Percentiles rank a stretch among this genome's conserved stretches.
Conservation (phyloP, 2,797 vertebrate species). For the Borostomias antarcticus region DNA sequence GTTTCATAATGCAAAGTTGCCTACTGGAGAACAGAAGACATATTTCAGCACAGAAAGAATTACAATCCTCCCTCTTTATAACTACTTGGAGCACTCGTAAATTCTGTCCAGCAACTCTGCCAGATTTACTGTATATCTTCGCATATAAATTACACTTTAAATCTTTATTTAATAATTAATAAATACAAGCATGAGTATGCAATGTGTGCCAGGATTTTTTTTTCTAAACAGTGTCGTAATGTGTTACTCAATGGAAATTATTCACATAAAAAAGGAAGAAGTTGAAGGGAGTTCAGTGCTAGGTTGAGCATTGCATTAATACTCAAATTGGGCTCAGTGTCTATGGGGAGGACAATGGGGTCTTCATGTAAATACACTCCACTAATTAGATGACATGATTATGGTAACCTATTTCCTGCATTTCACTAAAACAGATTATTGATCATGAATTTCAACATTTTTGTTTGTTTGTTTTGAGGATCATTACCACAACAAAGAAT, state of each 20-base stretch:
- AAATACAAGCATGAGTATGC: not conserved
- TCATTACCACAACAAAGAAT: conserved; percentile 67
- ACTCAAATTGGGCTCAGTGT: too few relatives aligned
- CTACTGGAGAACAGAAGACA: conserved; percentile 10
- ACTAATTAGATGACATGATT: not conserved
- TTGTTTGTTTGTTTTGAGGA: conserved; percentile 59
- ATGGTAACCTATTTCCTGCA: not conserved
- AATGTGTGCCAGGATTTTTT: not conserved
- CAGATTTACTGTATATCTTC: conserved; percentile 8
- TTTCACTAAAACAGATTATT: conserved; percentile 43
- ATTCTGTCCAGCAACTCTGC: not conserved
- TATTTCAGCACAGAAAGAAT: conserved; percentile 12
- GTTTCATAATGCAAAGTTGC: conserved; percentile 25
- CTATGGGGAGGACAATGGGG: not conserved
- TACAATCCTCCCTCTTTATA: not conserved
- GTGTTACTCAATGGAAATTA: not conserved
- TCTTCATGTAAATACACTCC: not conserved
- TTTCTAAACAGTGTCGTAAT: not conserved
- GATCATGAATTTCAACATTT: conserved; percentile 23
- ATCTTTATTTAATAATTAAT: not conserved
- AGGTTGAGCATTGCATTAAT: too few relatives aligned
- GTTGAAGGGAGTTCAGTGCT: too few relatives aligned
- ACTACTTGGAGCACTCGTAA: conserved; percentile 12
- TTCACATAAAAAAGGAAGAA: not conserved
- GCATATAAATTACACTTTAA: not conserved